Percentiles rank a stretch among this genome's conserved stretches.
Conservation (phyloP, 1,140 invertebrate genomes). For the Lasaia peninsularis region DNA sequence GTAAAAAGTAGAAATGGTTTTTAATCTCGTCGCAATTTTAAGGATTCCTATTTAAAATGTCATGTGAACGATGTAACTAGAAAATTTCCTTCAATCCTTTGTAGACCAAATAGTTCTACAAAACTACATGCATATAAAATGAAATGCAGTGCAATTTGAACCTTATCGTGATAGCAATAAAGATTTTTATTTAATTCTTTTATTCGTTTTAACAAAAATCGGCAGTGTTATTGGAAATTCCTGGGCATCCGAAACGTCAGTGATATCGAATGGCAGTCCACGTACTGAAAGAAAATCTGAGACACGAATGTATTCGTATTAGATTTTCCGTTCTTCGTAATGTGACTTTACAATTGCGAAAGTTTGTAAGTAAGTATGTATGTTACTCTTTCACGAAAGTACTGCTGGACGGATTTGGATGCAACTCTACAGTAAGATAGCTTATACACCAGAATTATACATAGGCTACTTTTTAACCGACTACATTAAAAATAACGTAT, state of each 20-base stretch:
- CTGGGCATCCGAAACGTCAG: constrained; percentile 52
- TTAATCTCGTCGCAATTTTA: not conserved
- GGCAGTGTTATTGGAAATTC: constrained; percentile 70
- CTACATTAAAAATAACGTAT: no score
- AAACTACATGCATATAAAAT: not conserved
- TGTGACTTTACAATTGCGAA: constrained; percentile 3
- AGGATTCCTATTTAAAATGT: not conserved
- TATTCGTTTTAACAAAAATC: constrained; percentile 20
- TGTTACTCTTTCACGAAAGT: no score
- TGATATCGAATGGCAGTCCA: constrained; percentile 58
- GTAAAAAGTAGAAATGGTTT: not conserved
- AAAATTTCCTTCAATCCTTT: constrained; percentile 5
- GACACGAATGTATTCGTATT: constrained; percentile 21
- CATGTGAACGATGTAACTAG: not conserved
- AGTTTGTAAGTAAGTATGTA: no score
- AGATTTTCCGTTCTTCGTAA: constrained; percentile 11
- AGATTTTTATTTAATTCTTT: not conserved
- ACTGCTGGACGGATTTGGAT: no score
- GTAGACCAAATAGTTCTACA: constrained; percentile 9
- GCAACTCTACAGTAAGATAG: no score
- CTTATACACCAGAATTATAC: no score
- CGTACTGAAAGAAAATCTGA: constrained; percentile 47
- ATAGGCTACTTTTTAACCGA: no score
- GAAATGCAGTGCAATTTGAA: not conserved
- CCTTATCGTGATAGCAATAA: not conserved